phyloP scores from a whole-genome alignment of 2,113 vertebrate genomes.

The Mobula hypostoma region DNA sequence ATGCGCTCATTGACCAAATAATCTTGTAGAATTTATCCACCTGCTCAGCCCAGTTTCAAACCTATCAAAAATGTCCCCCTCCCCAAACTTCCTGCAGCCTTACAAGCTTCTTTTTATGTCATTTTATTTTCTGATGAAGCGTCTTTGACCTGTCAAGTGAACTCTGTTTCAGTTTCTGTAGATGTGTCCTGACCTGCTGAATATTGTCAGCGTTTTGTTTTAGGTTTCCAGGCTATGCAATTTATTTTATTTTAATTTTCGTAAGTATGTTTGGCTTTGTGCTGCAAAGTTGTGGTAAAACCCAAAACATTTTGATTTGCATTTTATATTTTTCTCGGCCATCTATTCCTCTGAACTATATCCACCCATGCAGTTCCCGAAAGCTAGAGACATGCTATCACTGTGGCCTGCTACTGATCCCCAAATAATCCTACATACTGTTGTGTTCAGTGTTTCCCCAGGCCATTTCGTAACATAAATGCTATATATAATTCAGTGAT shows the following conservation, averaged over 20 bases:
- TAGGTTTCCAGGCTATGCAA: no score
- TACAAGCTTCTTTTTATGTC: no score
- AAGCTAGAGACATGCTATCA: not conserved
- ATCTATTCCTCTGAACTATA: not conserved
- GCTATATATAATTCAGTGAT: constrained; percentile 31
- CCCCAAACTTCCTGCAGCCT: no score
- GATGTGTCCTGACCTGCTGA: no score
- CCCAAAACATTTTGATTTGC: constrained; percentile 7
- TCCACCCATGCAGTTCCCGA: not conserved
- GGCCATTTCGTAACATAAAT: constrained; percentile 31
- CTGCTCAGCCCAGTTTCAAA: no score
- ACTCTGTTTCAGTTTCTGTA: no score
- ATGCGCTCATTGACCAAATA: no score
- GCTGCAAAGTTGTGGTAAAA: not conserved
- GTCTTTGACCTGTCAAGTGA: no score
- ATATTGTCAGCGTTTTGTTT: no score
- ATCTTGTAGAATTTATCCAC: no score
- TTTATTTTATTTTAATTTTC: not conserved
- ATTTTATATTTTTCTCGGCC: not conserved
- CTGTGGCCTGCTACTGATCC: not conserved
- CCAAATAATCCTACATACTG: constrained; percentile 18
- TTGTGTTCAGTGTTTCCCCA: constrained; percentile 24
- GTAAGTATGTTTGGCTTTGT: not conserved
- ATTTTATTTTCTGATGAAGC: no score
- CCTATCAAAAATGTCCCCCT: no score